Base-by-base conservation (phyloP, 2,888 invertebrate genomes). In the Drosophila aldrichi region DNA sequence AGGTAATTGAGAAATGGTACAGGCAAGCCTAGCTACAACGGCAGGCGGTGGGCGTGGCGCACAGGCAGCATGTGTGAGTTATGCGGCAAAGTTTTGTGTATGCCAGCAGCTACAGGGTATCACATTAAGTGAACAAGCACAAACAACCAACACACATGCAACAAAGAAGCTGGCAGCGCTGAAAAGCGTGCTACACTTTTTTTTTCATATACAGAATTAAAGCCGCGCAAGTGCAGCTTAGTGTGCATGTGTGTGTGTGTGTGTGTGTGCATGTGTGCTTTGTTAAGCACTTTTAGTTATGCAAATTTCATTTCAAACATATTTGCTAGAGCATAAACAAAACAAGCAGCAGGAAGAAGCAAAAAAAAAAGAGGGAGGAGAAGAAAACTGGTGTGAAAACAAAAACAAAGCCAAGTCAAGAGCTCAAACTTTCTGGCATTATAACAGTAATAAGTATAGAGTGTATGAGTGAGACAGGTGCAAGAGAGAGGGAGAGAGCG, bases 261-360 rank as follows among this genome's bases (percentile, higher is more conserved):
- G 38, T 65, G 20, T 38, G 43, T 43, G 66, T 49, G 61, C 44
- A n/a, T 55, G 66, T 57, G 64, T 48, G 22, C 34, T 25, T 58
- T 63, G 57, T 60, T 74, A 70, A 73, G 84, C 85, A 79, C 82
- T 87, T 77, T 71, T 70, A 73, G 74, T 74, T 65, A 76, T 87
- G 74, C 68, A 82, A 88, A 88, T 82, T 87, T 69, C 66, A 79
- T 87, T 74, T 70, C 48, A 36, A 75, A 62, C 74, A 74, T 70
- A 67, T 76, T 71, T 57, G 60, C 44, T 66, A 20, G 29, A 52
- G 40, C 57, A 75, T 29, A 60, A 40, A 66, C 18, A 20, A 48
- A 41, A 34, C 51, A 51, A 49, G 51, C 43, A 41, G 46, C 10
- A 41, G 44, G 16, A 29, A 22, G 9, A 25, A 25, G 20, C 51